Base-by-base conservation (phyloP, 1,140 invertebrate species). In the Bursaphelenchus mucronatus region DNA sequence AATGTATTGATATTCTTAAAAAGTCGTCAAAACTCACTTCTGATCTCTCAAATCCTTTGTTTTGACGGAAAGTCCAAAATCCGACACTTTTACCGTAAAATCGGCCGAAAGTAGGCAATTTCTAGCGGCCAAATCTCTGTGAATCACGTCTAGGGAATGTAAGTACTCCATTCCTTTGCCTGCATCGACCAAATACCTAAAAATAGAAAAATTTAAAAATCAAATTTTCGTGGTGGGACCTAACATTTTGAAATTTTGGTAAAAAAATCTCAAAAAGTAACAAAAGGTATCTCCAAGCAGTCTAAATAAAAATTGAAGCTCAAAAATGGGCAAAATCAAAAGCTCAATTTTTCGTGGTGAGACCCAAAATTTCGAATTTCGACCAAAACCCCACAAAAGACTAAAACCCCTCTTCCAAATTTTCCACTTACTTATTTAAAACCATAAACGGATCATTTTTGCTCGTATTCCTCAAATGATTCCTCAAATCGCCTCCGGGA, bases 161-260 rank as follows among this genome's bases (percentile, higher is more conserved):
- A 40, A 9, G 30, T 59, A 59, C 30, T 61, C 15, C 44, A 43
- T 41, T 46, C 41, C 43, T 59, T 43, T n/a, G 39, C 30, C 3
- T 58, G 41, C 94, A 92, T 84, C 95, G 91, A 61, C 30, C 30
- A 30, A 30, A 30, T 30, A 30, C 30, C 30, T 30, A 30, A 30
- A 30, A 30, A 30, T 30, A 5, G 5, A 30, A 30, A 30, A 30
- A 5, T 30, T 3, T 3, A 30, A 30, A 30, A 30, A 30, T 30
- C 30, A 30, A 30, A 5, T 30, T 30, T 30, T 30, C 30, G 30
- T 30, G 30, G 30, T 30, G 30, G 30, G 30, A 30, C 30, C 30
- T 5, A 30, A 30, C 1, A 30, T 30, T 30, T 30, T 30, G 1
- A 1, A 30, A 30, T 30, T 30, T 30, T 30, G 1, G 5, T 5